Conservation (phyloP, 2,888 invertebrate genomes). For the Harpagoxenus sublaevis region DNA sequence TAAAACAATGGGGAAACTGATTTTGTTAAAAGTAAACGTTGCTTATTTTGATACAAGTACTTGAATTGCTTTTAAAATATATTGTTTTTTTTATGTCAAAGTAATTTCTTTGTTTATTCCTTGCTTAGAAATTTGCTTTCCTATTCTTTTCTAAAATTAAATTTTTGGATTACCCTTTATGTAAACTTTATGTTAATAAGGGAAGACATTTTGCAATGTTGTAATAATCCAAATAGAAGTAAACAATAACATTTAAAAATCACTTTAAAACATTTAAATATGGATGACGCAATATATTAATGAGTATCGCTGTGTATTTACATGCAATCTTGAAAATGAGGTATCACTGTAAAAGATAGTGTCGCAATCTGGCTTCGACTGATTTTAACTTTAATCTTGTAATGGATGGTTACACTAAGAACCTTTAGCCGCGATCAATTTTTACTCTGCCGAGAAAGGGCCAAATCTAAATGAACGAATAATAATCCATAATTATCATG, state of each 20-base stretch:
- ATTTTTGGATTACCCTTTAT: neutral
- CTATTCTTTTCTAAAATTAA: neutral
- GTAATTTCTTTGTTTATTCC: neutral
- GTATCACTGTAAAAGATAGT: conserved; percentile 61
- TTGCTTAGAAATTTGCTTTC: neutral
- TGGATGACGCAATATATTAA: neutral
- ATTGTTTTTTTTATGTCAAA: neutral
- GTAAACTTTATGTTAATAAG: neutral
- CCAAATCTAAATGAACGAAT: conserved; percentile 78
- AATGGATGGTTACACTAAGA: conserved; percentile 71
- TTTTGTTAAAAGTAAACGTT: neutral
- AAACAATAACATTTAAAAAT: neutral
- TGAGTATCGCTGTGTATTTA: conserved; percentile 31
- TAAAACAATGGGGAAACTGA: neutral
- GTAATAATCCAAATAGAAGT: neutral
- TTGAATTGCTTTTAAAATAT: neutral
- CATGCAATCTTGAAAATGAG: conserved; percentile 70
- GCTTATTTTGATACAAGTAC: conserved; percentile 9
- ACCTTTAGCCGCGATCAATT: conserved; percentile 74
- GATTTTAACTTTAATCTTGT: conserved; percentile 80
- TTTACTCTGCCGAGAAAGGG: conserved; percentile 82
- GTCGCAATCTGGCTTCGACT: conserved; percentile 82
- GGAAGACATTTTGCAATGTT: neutral
- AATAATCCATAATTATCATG: conserved; percentile 73
- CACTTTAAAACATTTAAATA: neutral